Percentiles rank a stretch among this genome's conserved stretches.
These are phyloP conservation scores for Sesamia inferens DNA, from an alignment of 2,888 invertebrate genomes.

Conservation along the genomic window DNA sequence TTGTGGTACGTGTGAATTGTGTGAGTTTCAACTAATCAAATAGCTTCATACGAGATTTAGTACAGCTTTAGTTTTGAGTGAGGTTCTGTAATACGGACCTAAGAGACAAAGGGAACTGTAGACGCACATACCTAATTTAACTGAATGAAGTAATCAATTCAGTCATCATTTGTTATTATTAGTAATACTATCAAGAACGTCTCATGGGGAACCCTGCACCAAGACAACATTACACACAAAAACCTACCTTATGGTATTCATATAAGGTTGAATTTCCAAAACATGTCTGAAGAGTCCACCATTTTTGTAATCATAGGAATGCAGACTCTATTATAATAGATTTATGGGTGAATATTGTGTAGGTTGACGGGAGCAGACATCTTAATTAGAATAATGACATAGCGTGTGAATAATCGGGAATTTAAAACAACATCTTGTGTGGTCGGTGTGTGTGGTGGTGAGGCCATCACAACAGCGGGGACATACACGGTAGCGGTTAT, in stretches of 20 bases:
- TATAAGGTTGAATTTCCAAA: conserved; percentile 12
- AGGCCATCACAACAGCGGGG: conserved; percentile 36
- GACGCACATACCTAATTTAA: conserved; percentile 10
- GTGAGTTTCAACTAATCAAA: too few species aligned
- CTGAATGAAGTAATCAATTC: conserved; percentile 52
- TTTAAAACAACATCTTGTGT: conserved; percentile 65
- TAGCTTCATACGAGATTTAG: too few species aligned
- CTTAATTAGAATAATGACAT: conserved; percentile 73
- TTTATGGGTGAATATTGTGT: conserved; percentile 16
- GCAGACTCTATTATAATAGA: background rate
- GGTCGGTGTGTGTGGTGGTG: conserved; percentile 57
- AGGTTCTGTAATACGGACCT: too few species aligned
- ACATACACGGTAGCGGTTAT: background rate
- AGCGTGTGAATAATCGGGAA: conserved; percentile 71
- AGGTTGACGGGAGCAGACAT: conserved; percentile 46
- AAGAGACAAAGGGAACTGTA: background rate
- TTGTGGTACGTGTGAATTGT: too few species aligned
- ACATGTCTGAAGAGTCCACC: background rate
- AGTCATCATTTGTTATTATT: conserved; percentile 55
- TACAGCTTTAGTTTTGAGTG: too few species aligned
- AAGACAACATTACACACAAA: conserved; percentile 6
- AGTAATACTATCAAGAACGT: conserved; percentile 34
- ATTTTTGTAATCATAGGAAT: conserved; percentile 15
- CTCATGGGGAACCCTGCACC: conserved; percentile 29
- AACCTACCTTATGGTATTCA: rapidly evolving